Evolutionary conservation across 2,888 invertebrate genomes (phyloP).

Genomic region (Helicoverpa assulta): DNA sequence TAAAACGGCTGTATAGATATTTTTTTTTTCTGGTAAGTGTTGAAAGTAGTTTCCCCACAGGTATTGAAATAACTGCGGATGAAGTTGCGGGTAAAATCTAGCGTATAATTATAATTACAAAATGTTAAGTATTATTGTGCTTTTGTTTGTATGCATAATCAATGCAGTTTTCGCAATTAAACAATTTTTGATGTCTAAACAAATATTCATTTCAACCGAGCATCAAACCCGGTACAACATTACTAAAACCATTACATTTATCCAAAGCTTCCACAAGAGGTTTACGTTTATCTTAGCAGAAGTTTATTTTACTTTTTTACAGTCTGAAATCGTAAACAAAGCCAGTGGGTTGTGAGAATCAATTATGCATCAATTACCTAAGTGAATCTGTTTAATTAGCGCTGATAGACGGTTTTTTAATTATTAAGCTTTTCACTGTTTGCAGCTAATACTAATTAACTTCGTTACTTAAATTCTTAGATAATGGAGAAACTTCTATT

Average conservation of each 20-base stretch:
- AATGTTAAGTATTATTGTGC: too few relatives aligned
- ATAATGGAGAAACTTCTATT: not conserved
- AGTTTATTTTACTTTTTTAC: not conserved
- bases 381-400: slow-evolving; percentile 11
- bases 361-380: slow-evolving; percentile 24
- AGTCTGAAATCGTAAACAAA: not conserved
- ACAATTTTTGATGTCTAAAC: too few relatives aligned
- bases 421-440: slow-evolving; percentile 6
- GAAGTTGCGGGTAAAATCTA: too few relatives aligned
- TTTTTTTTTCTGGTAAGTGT: too few relatives aligned
- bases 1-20: too few relatives aligned
- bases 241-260: too few relatives aligned
- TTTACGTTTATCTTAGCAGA: not conserved
- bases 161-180: too few relatives aligned
- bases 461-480: not conserved
- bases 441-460: slow-evolving; percentile 23
- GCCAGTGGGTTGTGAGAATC: slow-evolving; percentile 9
- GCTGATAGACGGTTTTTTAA: not conserved
- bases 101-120: too few relatives aligned
- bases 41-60: too few relatives aligned
- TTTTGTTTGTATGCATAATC: too few relatives aligned
- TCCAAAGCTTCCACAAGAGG: not conserved
- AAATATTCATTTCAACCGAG: not conserved
- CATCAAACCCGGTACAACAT: not conserved
- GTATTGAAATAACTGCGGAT: too few relatives aligned